phyloP scores from a whole-genome alignment of 92 coral and sea anemone species.

The Isaurus tuberculatus region DNA sequence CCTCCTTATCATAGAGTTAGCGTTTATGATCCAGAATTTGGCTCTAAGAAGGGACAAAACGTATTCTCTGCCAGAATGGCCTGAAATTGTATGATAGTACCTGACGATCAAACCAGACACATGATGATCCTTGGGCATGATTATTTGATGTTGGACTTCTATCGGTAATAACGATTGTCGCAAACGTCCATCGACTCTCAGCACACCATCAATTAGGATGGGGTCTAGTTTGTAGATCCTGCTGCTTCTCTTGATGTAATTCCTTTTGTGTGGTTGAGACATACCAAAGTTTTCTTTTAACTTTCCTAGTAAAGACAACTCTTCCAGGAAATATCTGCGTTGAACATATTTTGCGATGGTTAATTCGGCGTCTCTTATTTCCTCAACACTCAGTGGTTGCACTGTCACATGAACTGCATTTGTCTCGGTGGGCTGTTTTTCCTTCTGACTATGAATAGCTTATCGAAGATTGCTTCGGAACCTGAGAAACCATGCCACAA shows the following conservation, averaged over 20 bases:
- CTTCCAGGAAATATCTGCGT: slow-evolving; percentile 24
- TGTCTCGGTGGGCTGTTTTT: no score
- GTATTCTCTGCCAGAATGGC: slow-evolving; percentile 64
- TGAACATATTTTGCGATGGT: slow-evolving; percentile 26
- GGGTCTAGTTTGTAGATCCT: slow-evolving; percentile 5
- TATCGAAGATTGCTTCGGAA: no score
- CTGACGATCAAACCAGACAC: slow-evolving; percentile 3
- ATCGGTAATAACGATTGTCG: slow-evolving; percentile 43
- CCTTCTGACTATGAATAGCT: no score
- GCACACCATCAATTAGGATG: slow-evolving; percentile 16
- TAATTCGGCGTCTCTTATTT: slow-evolving; percentile 41
- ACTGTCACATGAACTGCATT: no score
- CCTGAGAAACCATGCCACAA: no score
- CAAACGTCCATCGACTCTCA: slow-evolving; percentile 62
- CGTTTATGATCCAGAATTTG: slow-evolving; percentile 49
- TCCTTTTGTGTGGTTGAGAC: not conserved
- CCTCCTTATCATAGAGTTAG: slow-evolving; percentile 28
- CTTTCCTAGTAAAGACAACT: not conserved
- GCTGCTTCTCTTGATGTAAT: not conserved
- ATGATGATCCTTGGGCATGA: slow-evolving; percentile 30
- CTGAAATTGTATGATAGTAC: slow-evolving; percentile 44
- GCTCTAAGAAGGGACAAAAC: slow-evolving; percentile 47
- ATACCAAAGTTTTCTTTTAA: no score
- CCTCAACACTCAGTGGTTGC: not conserved
- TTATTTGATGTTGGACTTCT: slow-evolving; percentile 55